These are phyloP conservation scores for Chirona hameri DNA, from an alignment of 2,888 invertebrate species.

Conservation along the genomic window DNA sequence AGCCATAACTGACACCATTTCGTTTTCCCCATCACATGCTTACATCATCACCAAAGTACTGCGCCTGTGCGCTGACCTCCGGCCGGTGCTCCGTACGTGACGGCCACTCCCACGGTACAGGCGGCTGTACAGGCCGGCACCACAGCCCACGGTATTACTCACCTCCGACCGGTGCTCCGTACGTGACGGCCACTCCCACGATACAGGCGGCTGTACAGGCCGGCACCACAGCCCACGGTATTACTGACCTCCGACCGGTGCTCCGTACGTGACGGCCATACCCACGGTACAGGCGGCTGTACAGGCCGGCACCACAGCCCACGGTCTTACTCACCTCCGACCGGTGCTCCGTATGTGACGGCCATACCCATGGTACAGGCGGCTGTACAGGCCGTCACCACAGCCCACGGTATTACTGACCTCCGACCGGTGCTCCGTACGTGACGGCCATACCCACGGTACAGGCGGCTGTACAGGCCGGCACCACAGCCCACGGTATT, in stretches of 20 bases:
- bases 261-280: neutral
- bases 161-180: neutral
- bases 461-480: no score
- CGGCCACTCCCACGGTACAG: neutral
- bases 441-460: conserved; percentile 59
- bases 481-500: no score
- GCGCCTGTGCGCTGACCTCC: neutral
- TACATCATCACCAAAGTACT: neutral
- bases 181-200: neutral
- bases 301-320: no score
- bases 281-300: no score
- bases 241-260: neutral
- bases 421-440: neutral
- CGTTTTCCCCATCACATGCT: neutral
- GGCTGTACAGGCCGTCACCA: no score
- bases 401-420: no score
- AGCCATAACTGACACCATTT: neutral
- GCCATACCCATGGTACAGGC: no score
- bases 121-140: no score
- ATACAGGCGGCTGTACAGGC: no score
- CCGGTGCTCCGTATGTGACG: neutral
- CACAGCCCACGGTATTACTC: no score
- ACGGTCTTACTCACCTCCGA: neutral
- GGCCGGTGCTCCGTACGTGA: neutral
- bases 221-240: no score